These are phyloP conservation scores for Chanos chanos DNA, from an alignment of 2,797 vertebrate genomes.

Conservation along the genomic window DNA sequence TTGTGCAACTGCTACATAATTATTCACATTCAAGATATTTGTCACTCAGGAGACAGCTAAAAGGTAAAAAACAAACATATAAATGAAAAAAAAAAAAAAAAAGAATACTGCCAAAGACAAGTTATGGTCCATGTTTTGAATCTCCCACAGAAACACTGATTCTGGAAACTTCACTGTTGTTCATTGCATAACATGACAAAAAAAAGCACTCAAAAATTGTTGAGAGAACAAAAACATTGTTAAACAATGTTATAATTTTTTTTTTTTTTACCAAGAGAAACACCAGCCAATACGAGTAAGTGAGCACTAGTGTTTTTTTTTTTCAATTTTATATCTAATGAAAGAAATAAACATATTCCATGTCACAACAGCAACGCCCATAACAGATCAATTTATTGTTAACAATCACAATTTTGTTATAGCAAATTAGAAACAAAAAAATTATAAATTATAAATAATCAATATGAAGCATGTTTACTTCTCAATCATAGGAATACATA, in stretches of 20 bases:
- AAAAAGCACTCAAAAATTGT: conserved; percentile 84
- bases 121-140: conserved; percentile 91
- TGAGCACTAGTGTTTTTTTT: conserved; percentile 85
- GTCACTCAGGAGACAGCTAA: conserved; percentile 97
- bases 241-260: conserved; percentile 87
- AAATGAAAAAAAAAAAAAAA: conserved; percentile 44
- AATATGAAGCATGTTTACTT: conserved; percentile 86
- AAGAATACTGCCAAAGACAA: conserved; percentile 66
- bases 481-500: conserved; percentile 97
- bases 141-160: conserved; percentile 92
- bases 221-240: conserved; percentile 79
- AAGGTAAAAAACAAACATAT: conserved; percentile 71
- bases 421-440: conserved; percentile 80
- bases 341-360: conserved; percentile 92
- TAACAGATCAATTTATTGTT: conserved; percentile 89
- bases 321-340: conserved; percentile 68
- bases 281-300: conserved; percentile 92
- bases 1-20: conserved; percentile 98
- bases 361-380: conserved; percentile 98
- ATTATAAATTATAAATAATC: conserved; percentile 74
- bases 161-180: conserved; percentile 83
- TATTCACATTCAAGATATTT: conserved; percentile 99
- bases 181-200: conserved; percentile 90
- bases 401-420: conserved; percentile 95
- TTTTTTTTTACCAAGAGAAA: conserved; percentile 84